Evolutionary conservation across 2,888 invertebrate species (phyloP).

Genomic region (Sericinus montela): DNA sequence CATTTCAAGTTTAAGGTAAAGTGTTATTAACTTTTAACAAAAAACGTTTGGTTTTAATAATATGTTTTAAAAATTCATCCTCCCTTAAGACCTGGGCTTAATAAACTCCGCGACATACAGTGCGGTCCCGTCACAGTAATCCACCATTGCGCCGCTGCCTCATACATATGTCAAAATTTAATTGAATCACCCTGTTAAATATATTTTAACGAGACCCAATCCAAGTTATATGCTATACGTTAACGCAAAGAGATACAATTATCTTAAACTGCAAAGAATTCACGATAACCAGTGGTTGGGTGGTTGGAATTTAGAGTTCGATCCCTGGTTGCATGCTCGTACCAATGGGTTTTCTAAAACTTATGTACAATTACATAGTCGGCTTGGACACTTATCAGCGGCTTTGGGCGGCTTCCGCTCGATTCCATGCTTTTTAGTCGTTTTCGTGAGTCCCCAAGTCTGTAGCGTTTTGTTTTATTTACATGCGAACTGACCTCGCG

Average conservation of each 20-base stretch:
- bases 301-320: too few relatives aligned
- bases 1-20: too few relatives aligned
- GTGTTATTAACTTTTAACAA: background rate
- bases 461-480: conserved; percentile 26
- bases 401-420: conserved; percentile 61
- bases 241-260: conserved; percentile 14
- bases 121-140: conserved; percentile 13
- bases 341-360: too few relatives aligned
- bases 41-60: background rate
- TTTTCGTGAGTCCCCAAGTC: conserved; percentile 21
- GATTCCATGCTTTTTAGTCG: conserved; percentile 35
- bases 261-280: conserved; percentile 9
- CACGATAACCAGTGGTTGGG: too few relatives aligned
- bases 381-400: conserved; percentile 59
- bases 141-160: conserved; percentile 26
- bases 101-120: conserved; percentile 16
- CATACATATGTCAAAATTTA: conserved; percentile 62
- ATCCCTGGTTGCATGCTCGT: too few relatives aligned
- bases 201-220: conserved; percentile 48
- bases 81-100: conserved; percentile 3
- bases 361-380: conserved; percentile 76
- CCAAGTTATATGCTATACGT: conserved; percentile 20
- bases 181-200: conserved; percentile 62
- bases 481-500: conserved; percentile 26
- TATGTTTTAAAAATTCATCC: conserved; percentile 10